A percentile compares a stretch with the other conserved stretches of the same genome.
Conservation (phyloP, 2,113 vertebrate genomes). For the Felis chaus region DNA sequence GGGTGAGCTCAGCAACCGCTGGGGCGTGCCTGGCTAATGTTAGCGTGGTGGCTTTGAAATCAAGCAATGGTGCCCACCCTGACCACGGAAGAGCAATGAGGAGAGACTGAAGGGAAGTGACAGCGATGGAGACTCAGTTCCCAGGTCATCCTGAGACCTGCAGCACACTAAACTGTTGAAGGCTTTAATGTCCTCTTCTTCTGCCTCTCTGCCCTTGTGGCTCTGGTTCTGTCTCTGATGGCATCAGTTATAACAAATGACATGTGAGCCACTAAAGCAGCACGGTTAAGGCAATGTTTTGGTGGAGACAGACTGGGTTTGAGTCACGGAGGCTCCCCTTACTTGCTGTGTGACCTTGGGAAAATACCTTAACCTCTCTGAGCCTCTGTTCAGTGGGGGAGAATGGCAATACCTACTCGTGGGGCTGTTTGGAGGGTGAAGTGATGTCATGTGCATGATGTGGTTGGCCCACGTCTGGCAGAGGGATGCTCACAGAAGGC, state of each 20-base stretch:
- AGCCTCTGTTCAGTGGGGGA: background rate
- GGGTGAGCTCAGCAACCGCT: background rate
- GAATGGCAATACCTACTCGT: fast-evolving
- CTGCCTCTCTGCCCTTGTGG: background rate
- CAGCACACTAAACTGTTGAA: background rate
- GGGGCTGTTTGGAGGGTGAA: background rate
- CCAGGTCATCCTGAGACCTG: background rate
- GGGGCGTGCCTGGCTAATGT: background rate
- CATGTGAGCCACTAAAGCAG: background rate
- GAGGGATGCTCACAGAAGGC: background rate
- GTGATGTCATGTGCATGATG: background rate
- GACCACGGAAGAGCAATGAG: background rate
- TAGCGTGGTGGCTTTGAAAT: background rate
- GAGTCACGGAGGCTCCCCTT: background rate
- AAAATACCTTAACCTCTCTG: background rate
- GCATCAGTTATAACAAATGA: background rate
- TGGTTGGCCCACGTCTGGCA: background rate
- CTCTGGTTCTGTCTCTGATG: background rate
- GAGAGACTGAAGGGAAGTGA: background rate
- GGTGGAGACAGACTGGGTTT: background rate
- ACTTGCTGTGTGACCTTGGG: background rate
- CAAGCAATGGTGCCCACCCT: background rate
- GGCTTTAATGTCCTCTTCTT: background rate
- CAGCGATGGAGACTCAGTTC: background rate
- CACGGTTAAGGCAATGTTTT: background rate